Conservation (phyloP, 2,888 invertebrate genomes). For the Eupithecia subfuscata region DNA sequence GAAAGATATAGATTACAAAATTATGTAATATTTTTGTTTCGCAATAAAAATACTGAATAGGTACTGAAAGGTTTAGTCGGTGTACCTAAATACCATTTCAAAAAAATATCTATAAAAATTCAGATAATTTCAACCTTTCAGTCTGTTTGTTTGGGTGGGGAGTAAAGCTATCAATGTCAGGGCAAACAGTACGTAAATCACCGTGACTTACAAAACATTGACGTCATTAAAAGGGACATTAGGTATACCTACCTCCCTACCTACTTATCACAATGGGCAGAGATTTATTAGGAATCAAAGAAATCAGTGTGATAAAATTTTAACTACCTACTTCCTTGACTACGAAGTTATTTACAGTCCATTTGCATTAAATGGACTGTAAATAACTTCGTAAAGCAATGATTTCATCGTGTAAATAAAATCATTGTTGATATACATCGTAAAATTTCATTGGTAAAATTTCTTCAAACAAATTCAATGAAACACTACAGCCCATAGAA, state of each 20-base stretch:
- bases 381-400: neutral
- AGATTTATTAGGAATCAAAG: neutral
- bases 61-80: too few species aligned
- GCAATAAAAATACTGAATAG: too few species aligned
- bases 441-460: constrained; percentile 42
- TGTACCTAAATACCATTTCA: too few species aligned
- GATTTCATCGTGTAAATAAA: constrained; percentile 31
- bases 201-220: neutral
- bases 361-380: neutral
- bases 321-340: neutral
- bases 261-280: neutral
- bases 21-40: too few species aligned
- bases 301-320: neutral
- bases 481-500: constrained; percentile 46
- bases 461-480: constrained; percentile 53
- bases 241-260: neutral
- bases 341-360: too few species aligned
- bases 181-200: neutral
- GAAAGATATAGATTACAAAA: too few species aligned
- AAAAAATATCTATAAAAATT: too few species aligned
- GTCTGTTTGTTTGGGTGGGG: neutral
- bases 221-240: neutral
- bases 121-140: neutral
- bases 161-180: constrained; percentile 2
- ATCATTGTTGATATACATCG: constrained; percentile 31